Base-by-base conservation (phyloP, 2,797 vertebrate genomes). In the Selene dorsalis region DNA sequence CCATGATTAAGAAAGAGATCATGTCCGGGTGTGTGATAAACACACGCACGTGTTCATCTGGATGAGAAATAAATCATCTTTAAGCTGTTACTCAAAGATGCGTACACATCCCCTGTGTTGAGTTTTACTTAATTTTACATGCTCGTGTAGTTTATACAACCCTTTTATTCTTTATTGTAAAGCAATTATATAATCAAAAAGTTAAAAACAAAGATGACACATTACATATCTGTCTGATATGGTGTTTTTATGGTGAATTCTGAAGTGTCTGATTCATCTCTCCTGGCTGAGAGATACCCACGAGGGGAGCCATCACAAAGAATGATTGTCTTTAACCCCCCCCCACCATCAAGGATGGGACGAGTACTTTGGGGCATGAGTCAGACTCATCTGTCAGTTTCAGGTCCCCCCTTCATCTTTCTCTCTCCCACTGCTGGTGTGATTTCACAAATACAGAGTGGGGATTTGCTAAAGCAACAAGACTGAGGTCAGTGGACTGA, bases 1-100 rank as follows among this genome's bases (percentile, higher is more conserved):
- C 57, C 69, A 74, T 83, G 81, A 91, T 91, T 88, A 91, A 78
- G 69, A 73, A 87, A 87, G 79, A 90, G 7, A 90, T 82, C 66
- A 60, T 38, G 69, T 73, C 82, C 67, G 24, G 53, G 79, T 26
- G 68, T 64, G 73, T 66, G 79, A 83, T 84, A 77, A n/a, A 53
- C 48, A 76, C 39, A 63, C 57, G 66, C 48, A 48, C 32, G 7
- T 8, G 7, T 8, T 35, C 32, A 35, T 35, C 32, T 8, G 7
- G 32, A 35, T 35, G 58, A 63, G 30, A 75, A 68, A 78, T 47
- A 60, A 75, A 41, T 75, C 53, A 18, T 82, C 64, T 65, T 71
- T n/a, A 69, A 39, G 48, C 59, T 45, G 38, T 82, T 59, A 39
- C 45, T 28, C 22, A 57, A 22, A 72, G 14, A 22, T 55, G 22